A percentile compares a stretch with the other conserved stretches of the same genome.
These are phyloP conservation scores for Neodiprion lecontei DNA, from an alignment of 1,140 invertebrate species.

Conservation along the genomic window DNA sequence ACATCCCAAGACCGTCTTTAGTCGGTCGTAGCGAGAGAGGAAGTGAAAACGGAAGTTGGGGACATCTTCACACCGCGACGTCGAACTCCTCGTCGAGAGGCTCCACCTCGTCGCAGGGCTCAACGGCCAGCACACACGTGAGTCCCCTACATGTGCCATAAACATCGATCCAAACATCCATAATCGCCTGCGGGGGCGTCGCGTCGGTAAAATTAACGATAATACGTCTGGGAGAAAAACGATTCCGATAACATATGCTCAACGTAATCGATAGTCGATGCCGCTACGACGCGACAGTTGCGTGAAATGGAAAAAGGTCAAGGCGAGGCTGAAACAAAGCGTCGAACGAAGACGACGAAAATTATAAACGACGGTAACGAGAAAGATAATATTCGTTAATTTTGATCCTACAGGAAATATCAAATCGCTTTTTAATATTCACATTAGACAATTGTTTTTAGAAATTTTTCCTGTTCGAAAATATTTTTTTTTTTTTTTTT, in stretches of 20 bases:
- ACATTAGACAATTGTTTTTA: too few relatives aligned
- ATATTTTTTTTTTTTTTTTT: background rate
- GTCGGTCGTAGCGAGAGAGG: slow-evolving; percentile 55
- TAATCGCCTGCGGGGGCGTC: background rate
- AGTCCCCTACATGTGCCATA: slow-evolving; percentile 37
- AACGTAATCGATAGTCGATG: background rate
- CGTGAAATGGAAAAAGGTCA: background rate
- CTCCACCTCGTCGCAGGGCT: slow-evolving; percentile 78
- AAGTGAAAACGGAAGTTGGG: slow-evolving; percentile 56
- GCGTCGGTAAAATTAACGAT: too few relatives aligned
- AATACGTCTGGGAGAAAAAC: too few relatives aligned
- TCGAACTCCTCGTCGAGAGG: slow-evolving; percentile 58
- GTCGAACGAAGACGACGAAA: too few relatives aligned
- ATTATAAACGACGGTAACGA: too few relatives aligned
- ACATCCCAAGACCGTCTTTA: slow-evolving; percentile 79
- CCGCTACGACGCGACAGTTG: background rate
- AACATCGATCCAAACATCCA: background rate
- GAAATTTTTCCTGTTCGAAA: background rate
- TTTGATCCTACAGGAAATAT: too few relatives aligned
- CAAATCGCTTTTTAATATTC: too few relatives aligned
- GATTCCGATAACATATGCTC: too few relatives aligned
- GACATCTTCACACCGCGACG: slow-evolving; percentile 49
- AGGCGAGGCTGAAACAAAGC: background rate
- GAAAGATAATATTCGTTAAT: too few relatives aligned
- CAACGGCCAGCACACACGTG: slow-evolving; percentile 79